Conservation (phyloP, 2,888 invertebrate species). For the Eilema griseolum region DNA sequence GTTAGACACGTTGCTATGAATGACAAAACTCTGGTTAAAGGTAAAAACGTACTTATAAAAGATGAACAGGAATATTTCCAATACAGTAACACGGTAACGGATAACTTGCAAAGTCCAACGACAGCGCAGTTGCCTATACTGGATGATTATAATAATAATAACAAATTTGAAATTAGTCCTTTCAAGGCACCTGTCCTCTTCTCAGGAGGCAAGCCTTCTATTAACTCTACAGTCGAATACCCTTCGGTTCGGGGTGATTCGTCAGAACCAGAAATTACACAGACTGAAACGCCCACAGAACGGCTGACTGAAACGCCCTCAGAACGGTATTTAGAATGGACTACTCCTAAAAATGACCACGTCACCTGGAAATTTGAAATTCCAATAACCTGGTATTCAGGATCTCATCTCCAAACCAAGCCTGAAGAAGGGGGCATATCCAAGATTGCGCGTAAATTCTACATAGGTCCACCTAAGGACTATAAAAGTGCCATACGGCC, state of each 20-base stretch:
- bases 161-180: background rate
- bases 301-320: background rate
- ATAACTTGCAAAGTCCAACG: background rate
- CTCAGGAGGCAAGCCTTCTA: background rate
- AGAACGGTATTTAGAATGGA: background rate
- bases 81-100: constrained; percentile 16
- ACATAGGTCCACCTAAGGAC: background rate
- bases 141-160: background rate
- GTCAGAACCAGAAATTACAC: no score
- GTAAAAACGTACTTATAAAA: constrained; percentile 36
- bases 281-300: background rate
- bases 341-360: background rate
- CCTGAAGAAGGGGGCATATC: background rate
- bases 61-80: constrained; percentile 47
- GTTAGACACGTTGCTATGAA: constrained; percentile 35
- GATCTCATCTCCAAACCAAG: background rate
- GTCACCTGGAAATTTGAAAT: background rate
- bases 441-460: constrained; percentile 7
- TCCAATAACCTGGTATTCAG: background rate
- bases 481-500: background rate
- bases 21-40: constrained; percentile 33
- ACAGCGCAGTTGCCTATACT: background rate
- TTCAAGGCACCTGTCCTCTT: background rate
- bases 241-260: background rate
- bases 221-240: background rate